Conservation (phyloP, 2,888 invertebrate species). For the Agrotis exclamationis region DNA sequence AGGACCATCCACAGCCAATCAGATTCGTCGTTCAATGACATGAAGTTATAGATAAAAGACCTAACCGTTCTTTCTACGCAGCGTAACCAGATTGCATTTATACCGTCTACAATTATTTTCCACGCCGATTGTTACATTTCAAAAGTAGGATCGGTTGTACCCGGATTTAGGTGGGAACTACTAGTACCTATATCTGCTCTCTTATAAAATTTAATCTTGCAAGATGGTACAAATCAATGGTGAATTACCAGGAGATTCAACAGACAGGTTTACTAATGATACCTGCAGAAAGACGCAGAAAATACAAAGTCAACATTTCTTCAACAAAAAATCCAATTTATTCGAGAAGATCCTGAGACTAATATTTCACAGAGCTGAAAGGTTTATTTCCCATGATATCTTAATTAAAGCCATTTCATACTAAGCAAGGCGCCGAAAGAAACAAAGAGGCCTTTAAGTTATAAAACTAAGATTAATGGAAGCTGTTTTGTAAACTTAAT, state of each 20-base stretch:
- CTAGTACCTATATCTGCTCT: too few relatives aligned
- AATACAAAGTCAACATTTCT: neutral
- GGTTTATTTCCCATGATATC: slow-evolving; percentile 88
- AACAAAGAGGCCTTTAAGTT: slow-evolving; percentile 81
- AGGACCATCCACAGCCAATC: too few relatives aligned
- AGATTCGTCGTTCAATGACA: too few relatives aligned
- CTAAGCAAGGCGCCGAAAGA: slow-evolving; percentile 78
- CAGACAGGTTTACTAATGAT: neutral
- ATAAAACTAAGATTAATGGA: slow-evolving; percentile 87
- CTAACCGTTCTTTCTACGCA: too few relatives aligned
- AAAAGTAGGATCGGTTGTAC: too few relatives aligned
- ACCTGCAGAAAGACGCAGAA: neutral
- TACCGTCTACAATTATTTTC: too few relatives aligned
- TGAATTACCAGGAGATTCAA: neutral
- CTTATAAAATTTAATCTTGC: too few relatives aligned
- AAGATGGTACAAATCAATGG: neutral
- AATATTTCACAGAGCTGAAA: slow-evolving; percentile 82
- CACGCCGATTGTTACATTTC: too few relatives aligned
- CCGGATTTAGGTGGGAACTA: too few relatives aligned
- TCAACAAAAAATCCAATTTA: slow-evolving; percentile 73
- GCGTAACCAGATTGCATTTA: too few relatives aligned
- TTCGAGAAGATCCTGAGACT: slow-evolving; percentile 66
- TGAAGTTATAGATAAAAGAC: too few relatives aligned
- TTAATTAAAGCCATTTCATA: slow-evolving; percentile 85
- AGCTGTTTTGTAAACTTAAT: slow-evolving; percentile 83